A percentile compares a stretch with the other conserved stretches of the same genome.
Conservation (phyloP, 1,140 invertebrate genomes). For the Leucophenga varia region DNA sequence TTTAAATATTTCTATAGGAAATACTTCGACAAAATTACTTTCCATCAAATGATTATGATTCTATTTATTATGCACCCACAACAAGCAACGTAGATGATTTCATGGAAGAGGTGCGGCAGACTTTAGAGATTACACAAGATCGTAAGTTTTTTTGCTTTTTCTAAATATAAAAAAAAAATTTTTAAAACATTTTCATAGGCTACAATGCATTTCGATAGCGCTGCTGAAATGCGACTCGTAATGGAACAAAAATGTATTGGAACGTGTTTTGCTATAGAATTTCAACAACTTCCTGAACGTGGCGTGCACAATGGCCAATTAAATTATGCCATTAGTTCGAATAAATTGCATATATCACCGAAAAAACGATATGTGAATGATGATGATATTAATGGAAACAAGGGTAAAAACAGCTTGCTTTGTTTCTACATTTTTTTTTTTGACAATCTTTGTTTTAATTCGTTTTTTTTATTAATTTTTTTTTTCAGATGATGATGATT, state of each 20-base stretch:
- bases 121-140: slow-evolving; percentile 44
- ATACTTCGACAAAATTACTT: slow-evolving; percentile 22
- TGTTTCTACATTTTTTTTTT: neutral
- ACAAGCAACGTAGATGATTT: slow-evolving; percentile 37
- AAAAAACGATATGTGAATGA: slow-evolving; percentile 45
- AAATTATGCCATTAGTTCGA: slow-evolving; percentile 34
- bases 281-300: slow-evolving; percentile 19
- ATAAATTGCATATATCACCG: slow-evolving; percentile 31
- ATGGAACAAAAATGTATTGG: slow-evolving; percentile 37
- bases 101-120: slow-evolving; percentile 46
- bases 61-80: slow-evolving; percentile 51
- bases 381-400: slow-evolving; percentile 36
- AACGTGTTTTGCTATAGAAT: slow-evolving; percentile 34
- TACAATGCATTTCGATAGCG: slow-evolving; percentile 32
- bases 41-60: slow-evolving; percentile 34
- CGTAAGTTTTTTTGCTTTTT: slow-evolving; percentile 31
- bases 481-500: slow-evolving; percentile 41
- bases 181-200: slow-evolving; percentile 13
- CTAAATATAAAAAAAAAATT: neutral
- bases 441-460: neutral
- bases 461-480: slow-evolving; percentile 1
- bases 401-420: slow-evolving; percentile 16
- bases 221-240: slow-evolving; percentile 31
- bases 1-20: slow-evolving; percentile 7
- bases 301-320: slow-evolving; percentile 11